These are phyloP conservation scores for Oenanthe melanoleuca DNA, from an alignment of 2,113 vertebrate species.

Conservation along the genomic window DNA sequence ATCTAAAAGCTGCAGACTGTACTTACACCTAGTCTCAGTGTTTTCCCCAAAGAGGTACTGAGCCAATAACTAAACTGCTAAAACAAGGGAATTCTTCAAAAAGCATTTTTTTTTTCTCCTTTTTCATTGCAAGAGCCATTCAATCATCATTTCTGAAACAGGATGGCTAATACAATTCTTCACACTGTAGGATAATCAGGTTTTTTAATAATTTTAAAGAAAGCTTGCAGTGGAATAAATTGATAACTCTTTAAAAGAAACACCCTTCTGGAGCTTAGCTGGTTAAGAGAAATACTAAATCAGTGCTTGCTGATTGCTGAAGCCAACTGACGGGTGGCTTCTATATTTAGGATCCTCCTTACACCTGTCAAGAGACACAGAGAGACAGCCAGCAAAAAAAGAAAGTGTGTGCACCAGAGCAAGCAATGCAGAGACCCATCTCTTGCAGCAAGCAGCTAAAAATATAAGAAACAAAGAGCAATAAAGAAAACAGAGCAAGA, in stretches of 20 bases:
- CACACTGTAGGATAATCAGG: background rate
- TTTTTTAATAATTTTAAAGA: background rate
- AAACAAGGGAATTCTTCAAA: background rate
- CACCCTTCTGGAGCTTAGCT: background rate
- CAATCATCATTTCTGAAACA: background rate
- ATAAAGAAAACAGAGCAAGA: conserved; percentile 57
- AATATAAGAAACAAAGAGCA: conserved; percentile 68
- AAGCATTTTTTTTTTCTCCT: background rate
- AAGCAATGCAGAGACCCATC: conserved; percentile 42
- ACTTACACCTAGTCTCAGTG: background rate
- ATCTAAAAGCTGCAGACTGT: background rate
- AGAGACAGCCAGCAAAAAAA: background rate
- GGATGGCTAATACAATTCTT: background rate
- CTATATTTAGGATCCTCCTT: conserved; percentile 65
- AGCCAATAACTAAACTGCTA: background rate
- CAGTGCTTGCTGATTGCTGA: conserved; percentile 54
- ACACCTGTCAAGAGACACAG: conserved; percentile 70
- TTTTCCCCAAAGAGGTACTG: background rate
- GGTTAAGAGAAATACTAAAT: conserved; percentile 47
- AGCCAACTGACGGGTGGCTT: conserved; percentile 52
- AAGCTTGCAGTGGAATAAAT: background rate
- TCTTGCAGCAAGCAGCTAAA: conserved; percentile 63
- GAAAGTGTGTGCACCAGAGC: conserved; percentile 24
- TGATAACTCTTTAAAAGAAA: background rate
- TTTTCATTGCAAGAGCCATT: background rate